Conservation (phyloP, 2,113 vertebrate species). For the Marcusenius ussheri region DNA sequence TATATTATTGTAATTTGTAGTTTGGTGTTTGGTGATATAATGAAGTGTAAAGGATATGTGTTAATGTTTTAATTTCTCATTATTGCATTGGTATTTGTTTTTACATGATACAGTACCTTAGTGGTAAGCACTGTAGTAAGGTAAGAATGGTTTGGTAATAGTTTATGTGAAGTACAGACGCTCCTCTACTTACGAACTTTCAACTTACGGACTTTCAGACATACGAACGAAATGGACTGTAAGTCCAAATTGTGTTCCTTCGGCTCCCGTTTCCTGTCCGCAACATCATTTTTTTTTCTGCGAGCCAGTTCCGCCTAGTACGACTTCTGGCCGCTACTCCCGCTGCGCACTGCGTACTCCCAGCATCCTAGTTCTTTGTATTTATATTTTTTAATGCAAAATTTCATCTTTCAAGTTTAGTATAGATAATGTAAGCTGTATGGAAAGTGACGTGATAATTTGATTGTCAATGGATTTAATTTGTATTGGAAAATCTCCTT, state of each 20-base stretch:
- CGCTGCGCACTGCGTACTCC: no score
- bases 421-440: not conserved
- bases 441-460: not conserved
- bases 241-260: no score
- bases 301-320: no score
- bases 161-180: not conserved
- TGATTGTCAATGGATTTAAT: not conserved
- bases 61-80: not conserved
- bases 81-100: not conserved
- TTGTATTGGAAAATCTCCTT: not conserved
- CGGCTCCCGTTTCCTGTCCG: no score
- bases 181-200: no score
- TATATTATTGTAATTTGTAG: not conserved
- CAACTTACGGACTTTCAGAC: no score
- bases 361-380: not conserved
- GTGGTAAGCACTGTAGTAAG: not conserved
- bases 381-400: not conserved
- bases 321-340: no score
- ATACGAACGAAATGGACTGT: no score
- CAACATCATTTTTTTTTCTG: no score
- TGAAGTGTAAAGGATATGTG: not conserved
- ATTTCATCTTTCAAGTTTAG: not conserved
- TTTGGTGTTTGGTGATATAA: not conserved
- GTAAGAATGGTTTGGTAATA: not conserved
- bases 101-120: not conserved